phyloP scores from a whole-genome alignment of 2,113 vertebrate species.

The Phylloscopus trochilus region DNA sequence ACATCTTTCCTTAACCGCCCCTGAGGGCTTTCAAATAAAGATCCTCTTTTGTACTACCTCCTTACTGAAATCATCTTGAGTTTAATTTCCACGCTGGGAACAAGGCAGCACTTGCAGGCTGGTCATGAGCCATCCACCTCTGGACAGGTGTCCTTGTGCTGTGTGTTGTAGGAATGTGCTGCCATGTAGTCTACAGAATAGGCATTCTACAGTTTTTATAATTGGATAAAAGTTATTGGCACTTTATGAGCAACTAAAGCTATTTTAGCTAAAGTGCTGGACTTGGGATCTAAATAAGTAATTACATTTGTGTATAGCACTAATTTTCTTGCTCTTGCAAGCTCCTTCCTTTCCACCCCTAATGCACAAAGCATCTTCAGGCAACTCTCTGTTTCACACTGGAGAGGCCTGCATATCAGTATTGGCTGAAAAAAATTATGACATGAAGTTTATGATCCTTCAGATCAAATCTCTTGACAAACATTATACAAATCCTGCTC shows the following conservation, averaged over 20 bases:
- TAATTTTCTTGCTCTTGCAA: not conserved
- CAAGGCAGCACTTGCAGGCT: not conserved
- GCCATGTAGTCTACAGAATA: not conserved
- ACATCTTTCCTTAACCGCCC: not conserved
- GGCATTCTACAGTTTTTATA: not conserved
- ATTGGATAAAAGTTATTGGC: not conserved
- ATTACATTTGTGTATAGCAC: not conserved
- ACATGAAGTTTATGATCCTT: not conserved
- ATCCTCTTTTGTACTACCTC: not conserved
- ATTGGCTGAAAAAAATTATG: not conserved
- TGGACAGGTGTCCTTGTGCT: not conserved
- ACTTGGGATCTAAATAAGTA: not conserved
- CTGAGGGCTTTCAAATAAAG: not conserved
- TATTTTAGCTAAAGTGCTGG: not conserved
- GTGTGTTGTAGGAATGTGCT: not conserved
- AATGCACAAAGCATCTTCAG: not conserved
- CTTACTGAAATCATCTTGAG: not conserved
- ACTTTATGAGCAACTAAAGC: not conserved
- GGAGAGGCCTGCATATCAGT: not conserved
- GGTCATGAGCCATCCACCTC: not conserved
- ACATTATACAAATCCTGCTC: not conserved
- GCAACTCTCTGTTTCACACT: not conserved
- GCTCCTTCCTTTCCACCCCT: not conserved
- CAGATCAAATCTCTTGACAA: conserved; percentile 6
- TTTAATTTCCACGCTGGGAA: not conserved